Conservation (phyloP, 2,888 invertebrate genomes). For the Anoncus sp. region DNA sequence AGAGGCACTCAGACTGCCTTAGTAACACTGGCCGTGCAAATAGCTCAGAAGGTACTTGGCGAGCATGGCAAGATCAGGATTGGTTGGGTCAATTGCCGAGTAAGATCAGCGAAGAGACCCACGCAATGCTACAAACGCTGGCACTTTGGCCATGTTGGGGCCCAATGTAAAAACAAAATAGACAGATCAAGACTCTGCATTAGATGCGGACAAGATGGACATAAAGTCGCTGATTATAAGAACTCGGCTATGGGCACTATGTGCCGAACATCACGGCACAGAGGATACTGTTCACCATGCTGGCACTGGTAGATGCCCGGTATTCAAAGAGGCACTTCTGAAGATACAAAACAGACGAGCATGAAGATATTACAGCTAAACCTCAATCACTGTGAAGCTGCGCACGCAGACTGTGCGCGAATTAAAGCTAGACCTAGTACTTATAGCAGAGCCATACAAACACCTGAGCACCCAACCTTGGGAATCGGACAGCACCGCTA, state of each 20-base stretch:
- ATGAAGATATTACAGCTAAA: constrained; percentile 64
- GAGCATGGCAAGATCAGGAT: constrained; percentile 24
- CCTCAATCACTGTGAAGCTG: constrained; percentile 35
- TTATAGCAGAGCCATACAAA: constrained; percentile 63
- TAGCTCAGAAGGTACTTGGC: constrained; percentile 23
- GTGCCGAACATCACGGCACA: neutral
- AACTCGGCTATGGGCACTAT: constrained; percentile 47
- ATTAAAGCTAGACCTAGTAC: constrained; percentile 41
- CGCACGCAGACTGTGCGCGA: constrained; percentile 62
- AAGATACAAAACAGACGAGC: constrained; percentile 16
- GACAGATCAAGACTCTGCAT: constrained; percentile 40
- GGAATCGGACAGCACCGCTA: constrained; percentile 60
- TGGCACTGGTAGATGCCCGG: constrained; percentile 17
- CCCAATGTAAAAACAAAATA: constrained; percentile 40
- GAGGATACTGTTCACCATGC: neutral
- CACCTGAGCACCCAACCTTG: constrained; percentile 54
- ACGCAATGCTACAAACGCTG: constrained; percentile 34
- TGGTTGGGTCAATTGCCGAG: constrained; percentile 57
- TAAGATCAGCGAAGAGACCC: constrained; percentile 20
- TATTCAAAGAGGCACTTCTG: constrained; percentile 48
- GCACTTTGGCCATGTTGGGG: constrained; percentile 46
- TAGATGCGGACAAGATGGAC: constrained; percentile 51
- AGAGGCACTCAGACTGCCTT: constrained; percentile 53
- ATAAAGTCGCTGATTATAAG: constrained; percentile 43
- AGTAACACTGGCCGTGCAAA: constrained; percentile 29